A percentile compares a stretch with the other conserved stretches of the same genome.
These are phyloP conservation scores for Apodemus agrarius DNA, from an alignment of 2,797 vertebrate species.

Conservation along the genomic window DNA sequence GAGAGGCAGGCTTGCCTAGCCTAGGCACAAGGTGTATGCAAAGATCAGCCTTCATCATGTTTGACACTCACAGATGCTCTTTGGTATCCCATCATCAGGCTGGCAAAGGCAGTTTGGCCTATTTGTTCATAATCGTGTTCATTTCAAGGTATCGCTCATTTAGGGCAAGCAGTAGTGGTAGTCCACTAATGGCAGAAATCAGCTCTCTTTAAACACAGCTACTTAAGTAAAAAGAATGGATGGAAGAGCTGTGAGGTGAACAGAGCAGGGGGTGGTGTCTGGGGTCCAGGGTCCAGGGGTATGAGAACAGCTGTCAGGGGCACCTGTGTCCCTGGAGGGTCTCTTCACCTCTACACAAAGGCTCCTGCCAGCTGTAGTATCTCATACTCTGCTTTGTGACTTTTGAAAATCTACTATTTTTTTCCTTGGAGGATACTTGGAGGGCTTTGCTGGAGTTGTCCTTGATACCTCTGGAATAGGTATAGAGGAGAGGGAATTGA, in stretches of 20 bases:
- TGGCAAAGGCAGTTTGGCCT: too few species aligned
- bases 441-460: background rate
- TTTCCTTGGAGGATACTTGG: background rate
- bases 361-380: rapidly evolving
- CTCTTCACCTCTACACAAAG: background rate
- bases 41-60: background rate
- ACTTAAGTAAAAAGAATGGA: background rate
- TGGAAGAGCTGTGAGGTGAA: background rate
- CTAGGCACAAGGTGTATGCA: background rate
- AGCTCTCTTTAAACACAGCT: background rate
- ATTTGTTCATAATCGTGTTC: background rate
- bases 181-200: rapidly evolving
- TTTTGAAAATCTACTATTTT: background rate
- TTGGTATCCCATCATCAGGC: background rate
- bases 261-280: background rate
- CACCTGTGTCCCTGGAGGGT: background rate
- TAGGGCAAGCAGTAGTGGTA: background rate
- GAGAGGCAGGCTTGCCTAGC: background rate
- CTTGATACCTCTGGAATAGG: background rate
- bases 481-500: background rate
- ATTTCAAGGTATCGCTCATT: background rate
- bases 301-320: background rate
- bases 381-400: background rate
- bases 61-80: background rate
- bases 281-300: too few species aligned